A percentile compares a stretch with the other conserved stretches of the same genome.
phyloP scores from a whole-genome alignment of 2,797 vertebrate species.

The Oreochromis mossambicus region DNA sequence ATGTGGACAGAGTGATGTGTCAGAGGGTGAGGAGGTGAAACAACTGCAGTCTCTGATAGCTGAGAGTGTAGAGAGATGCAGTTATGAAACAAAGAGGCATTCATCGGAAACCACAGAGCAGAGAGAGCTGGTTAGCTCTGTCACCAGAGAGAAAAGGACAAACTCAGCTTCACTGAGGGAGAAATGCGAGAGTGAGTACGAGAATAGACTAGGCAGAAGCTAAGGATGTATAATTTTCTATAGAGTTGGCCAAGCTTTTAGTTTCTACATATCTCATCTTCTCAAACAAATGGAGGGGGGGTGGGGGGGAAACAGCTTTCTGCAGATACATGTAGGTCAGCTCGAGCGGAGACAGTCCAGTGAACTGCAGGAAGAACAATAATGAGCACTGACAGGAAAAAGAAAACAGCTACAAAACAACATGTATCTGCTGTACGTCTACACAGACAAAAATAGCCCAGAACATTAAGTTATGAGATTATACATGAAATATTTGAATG shows the following conservation, averaged over 20 bases:
- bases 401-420: not conserved
- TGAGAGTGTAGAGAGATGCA: not conserved
- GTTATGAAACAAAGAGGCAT: conserved; percentile 40
- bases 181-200: not conserved
- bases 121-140: not conserved
- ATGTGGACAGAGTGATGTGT: conserved; percentile 3
- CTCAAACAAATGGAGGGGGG: not conserved
- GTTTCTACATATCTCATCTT: not conserved
- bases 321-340: conserved; percentile 63
- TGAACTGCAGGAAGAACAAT: not conserved
- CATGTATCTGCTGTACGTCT: accelerated
- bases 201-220: not conserved
- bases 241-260: not conserved
- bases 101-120: conserved; percentile 10
- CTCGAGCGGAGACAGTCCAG: not conserved
- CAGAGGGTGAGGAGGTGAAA: conserved; percentile 32
- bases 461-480: not conserved
- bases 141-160: not conserved
- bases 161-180: not conserved
- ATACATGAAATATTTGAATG: not conserved
- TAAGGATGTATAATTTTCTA: not conserved
- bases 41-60: not conserved
- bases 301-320: not conserved
- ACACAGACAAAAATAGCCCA: not conserved
- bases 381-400: not conserved